Percentiles rank a stretch among this genome's conserved stretches.
Conservation (phyloP, 2,113 vertebrate species). For the Hepsetus odoe region DNA sequence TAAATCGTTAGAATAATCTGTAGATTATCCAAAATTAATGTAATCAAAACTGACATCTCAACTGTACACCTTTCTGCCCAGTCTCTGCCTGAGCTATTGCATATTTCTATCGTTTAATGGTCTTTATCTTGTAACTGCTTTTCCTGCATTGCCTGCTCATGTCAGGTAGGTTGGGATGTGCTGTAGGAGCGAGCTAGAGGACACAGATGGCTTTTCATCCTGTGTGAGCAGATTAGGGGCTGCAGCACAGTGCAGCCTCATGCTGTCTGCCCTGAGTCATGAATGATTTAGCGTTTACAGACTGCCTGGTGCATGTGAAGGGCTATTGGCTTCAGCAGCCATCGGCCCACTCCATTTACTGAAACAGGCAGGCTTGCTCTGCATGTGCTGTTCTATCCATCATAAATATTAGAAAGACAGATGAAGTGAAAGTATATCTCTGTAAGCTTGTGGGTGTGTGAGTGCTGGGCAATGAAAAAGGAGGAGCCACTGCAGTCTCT, state of each 20-base stretch:
- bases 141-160: background rate
- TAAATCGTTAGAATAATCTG: too few species aligned
- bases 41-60: background rate
- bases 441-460: background rate
- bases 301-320: slow-evolving; percentile 19
- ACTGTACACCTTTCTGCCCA: background rate
- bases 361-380: background rate
- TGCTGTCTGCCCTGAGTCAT: slow-evolving; percentile 33
- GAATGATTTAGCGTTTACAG: slow-evolving; percentile 39
- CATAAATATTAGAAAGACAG: slow-evolving; percentile 2
- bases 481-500: slow-evolving; percentile 45
- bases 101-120: background rate
- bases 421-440: background rate
- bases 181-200: slow-evolving; percentile 6
- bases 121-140: background rate
- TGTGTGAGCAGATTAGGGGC: slow-evolving; percentile 36
- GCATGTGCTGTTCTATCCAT: background rate
- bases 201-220: slow-evolving; percentile 35
- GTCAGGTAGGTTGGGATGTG: background rate
- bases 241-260: slow-evolving; percentile 25
- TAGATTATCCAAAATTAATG: too few species aligned
- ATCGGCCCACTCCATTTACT: slow-evolving; percentile 1
- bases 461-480: background rate
- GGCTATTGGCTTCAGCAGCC: background rate
- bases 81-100: background rate